Conservation (phyloP, 2,888 invertebrate genomes). For the Stenotaenia linearis region DNA sequence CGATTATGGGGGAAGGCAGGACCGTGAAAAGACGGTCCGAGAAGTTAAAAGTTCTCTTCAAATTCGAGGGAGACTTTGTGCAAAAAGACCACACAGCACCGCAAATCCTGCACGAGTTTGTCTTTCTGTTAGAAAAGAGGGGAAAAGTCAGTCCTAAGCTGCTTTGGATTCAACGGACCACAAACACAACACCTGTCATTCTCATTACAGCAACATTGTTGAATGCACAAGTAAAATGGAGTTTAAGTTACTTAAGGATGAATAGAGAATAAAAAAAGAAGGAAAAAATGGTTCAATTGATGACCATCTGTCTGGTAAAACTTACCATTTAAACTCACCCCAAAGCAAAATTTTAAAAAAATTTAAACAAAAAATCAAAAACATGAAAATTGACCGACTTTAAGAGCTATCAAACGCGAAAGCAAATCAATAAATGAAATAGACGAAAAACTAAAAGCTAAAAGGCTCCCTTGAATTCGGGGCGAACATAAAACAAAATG, state of each 20-base stretch:
- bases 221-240: slow-evolving; percentile 17
- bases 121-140: background rate
- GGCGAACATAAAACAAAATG: slow-evolving; percentile 14
- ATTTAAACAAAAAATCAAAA: too few species aligned
- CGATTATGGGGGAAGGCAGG: slow-evolving; percentile 12
- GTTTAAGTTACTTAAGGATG: slow-evolving; percentile 20
- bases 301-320: background rate
- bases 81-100: slow-evolving; percentile 19
- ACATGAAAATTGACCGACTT: too few species aligned
- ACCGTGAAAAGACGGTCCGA: slow-evolving; percentile 24
- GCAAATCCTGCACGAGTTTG: slow-evolving; percentile 23
- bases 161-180: slow-evolving; percentile 18
- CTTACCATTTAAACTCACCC: background rate
- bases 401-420: too few species aligned
- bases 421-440: background rate
- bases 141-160: slow-evolving; percentile 12
- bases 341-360: background rate
- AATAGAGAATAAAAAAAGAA: slow-evolving; percentile 5
- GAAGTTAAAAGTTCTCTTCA: slow-evolving; percentile 21
- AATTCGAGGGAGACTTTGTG: slow-evolving; percentile 21
- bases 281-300: background rate
- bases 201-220: slow-evolving; percentile 2
- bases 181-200: slow-evolving; percentile 24
- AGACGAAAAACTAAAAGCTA: slow-evolving; percentile 2
- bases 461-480: background rate